A percentile compares a stretch with the other conserved stretches of the same genome.
These are phyloP conservation scores for Typhlichthys eigenmanni DNA, from an alignment of 2,797 vertebrate genomes.

Conservation along the genomic window DNA sequence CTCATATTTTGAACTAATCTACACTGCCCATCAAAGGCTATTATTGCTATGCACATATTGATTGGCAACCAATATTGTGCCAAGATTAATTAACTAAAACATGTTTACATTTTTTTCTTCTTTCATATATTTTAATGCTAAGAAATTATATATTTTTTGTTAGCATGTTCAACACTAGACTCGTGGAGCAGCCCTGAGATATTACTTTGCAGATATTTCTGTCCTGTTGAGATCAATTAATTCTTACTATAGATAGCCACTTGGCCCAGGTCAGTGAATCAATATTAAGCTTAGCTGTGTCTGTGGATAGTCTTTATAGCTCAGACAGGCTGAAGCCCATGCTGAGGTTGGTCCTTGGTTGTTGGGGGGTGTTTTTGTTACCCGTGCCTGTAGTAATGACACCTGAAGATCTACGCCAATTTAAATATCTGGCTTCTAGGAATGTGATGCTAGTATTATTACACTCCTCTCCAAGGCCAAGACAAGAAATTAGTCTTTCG, in stretches of 20 bases:
- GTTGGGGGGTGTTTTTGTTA: slow-evolving; percentile 34
- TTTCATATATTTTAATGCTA: slow-evolving; percentile 3
- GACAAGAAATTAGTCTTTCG: slow-evolving; percentile 1
- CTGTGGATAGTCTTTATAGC: slow-evolving; percentile 44
- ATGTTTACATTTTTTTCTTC: neutral
- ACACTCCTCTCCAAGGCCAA: slow-evolving; percentile 14
- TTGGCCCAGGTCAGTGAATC: slow-evolving; percentile 54
- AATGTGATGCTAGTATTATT: slow-evolving; percentile 22
- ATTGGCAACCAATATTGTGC: neutral
- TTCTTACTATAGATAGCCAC: slow-evolving; percentile 38
- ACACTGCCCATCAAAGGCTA: neutral
- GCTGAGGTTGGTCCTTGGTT: slow-evolving; percentile 22
- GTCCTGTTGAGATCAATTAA: slow-evolving; percentile 27
- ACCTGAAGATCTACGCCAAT: slow-evolving; percentile 38
- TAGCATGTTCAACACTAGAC: neutral
- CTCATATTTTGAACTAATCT: neutral
- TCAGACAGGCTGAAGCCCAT: slow-evolving; percentile 17
- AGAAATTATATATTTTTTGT: neutral
- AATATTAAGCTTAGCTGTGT: slow-evolving; percentile 57
- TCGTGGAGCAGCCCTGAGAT: neutral
- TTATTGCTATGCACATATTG: neutral
- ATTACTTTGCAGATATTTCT: slow-evolving; percentile 20
- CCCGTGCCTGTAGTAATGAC: slow-evolving; percentile 39
- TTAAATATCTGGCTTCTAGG: slow-evolving; percentile 26
- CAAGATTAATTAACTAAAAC: too few relatives aligned